Base-by-base conservation (phyloP, 2,797 vertebrate genomes). In the Thalassophryne amazonica region DNA sequence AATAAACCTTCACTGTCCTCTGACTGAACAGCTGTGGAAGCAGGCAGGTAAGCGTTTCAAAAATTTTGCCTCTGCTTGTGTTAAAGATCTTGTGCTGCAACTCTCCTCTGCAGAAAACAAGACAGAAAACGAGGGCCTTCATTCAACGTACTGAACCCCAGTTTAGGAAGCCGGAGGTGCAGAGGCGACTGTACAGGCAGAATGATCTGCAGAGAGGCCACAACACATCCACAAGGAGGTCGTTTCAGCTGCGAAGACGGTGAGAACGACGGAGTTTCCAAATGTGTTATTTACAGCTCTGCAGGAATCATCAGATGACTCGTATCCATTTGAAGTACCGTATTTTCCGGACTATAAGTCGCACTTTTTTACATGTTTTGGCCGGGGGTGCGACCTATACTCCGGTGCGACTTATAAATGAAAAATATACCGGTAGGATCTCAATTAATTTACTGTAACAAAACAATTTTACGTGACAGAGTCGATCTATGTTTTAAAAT, bases 191-290 rank as follows among this genome's bases (percentile, higher is more conserved):
- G 36, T 78, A 85, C 70, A 52, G 78, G 42, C 88, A 74, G 65
- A 55, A 66, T 0, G 81, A 88, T 4, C 25, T 47, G 2, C 87
- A 68, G 39, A 78, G 45, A 83, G 48, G 82, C 56, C 89, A 78
- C 69, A 80, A 69, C 21, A 20, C 76, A 4, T 22, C 80, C 11
- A 35, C 91, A 2, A 91, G 67, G 27, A 81, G 92, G 60, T 89
- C 93, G 3, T 76, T 91, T 51, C 90, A 83, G 8, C 85, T 94
- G 45, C 93, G 79, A 28, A 89, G 92, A 57, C 91, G 93, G 94
- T 96, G 85, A 94, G 88, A 32, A 13, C 21, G 5, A 6, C 8
- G n/a, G n/a, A n/a, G n/a, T n/a, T n/a, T n/a, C n/a, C n/a, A n/a
- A n/a, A n/a, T n/a, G n/a, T n/a, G n/a, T n/a, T n/a, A n/a, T n/a